These are phyloP conservation scores for Passerculus sandwichensis DNA, from an alignment of 2,797 vertebrate genomes.

Conservation along the genomic window DNA sequence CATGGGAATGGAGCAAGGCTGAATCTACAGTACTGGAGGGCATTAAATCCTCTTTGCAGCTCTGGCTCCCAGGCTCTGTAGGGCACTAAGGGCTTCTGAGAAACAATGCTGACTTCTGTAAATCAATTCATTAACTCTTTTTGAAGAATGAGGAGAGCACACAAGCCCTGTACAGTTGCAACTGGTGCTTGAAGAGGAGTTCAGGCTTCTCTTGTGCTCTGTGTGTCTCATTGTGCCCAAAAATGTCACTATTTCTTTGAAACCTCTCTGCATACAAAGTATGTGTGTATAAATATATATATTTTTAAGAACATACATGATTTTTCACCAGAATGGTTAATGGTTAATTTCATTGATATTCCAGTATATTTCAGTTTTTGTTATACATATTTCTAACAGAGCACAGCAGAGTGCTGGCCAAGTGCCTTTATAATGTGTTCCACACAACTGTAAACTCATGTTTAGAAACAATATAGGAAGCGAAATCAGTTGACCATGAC, in stretches of 20 bases:
- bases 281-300: neutral
- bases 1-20: neutral
- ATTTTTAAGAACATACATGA: fast-evolving
- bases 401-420: neutral
- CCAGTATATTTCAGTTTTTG: neutral
- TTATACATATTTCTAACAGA: neutral
- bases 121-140: neutral
- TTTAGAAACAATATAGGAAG: neutral
- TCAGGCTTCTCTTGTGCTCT: neutral
- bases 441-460: neutral
- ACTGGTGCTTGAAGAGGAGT: neutral
- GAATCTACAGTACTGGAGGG: neutral
- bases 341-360: neutral
- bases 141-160: neutral
- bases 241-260: neutral
- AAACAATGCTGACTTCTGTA: neutral
- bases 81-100: neutral
- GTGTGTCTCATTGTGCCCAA: neutral
- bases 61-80: neutral
- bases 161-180: neutral
- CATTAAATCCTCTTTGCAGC: neutral
- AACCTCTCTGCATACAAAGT: neutral
- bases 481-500: neutral
- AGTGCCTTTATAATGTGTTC: neutral
- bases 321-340: neutral